Percentiles rank a stretch among this genome's conserved stretches.
phyloP scores from a whole-genome alignment of 2,113 vertebrate genomes.

The Megaceryle torquata region DNA sequence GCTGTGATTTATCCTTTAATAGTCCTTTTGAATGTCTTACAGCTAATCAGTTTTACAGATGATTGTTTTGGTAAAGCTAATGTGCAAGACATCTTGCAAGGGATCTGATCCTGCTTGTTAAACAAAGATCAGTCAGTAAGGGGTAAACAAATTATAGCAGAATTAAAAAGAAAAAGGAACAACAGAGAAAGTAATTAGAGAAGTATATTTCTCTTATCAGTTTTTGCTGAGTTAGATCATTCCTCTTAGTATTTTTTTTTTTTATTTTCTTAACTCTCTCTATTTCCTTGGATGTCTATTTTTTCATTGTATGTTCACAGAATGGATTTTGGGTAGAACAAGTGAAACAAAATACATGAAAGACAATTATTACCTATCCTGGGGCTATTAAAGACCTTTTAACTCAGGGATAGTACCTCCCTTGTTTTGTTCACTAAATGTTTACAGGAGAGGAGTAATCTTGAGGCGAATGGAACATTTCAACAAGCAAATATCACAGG shows the following conservation, averaged over 20 bases:
- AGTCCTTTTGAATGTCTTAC: not conserved
- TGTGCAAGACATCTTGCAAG: not conserved
- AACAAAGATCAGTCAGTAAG: not conserved
- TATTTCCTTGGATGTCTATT: not conserved
- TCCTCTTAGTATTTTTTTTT: not conserved
- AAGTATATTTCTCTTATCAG: not conserved
- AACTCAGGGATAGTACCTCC: not conserved
- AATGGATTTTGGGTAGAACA: not conserved
- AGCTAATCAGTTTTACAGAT: not conserved
- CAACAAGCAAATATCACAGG: not conserved
- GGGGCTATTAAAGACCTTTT: not conserved
- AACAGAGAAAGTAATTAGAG: not conserved
- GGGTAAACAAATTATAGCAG: not conserved
- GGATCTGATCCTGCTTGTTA: not conserved
- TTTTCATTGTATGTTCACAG: not conserved
- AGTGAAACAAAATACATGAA: not conserved
- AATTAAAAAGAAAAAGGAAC: not conserved
- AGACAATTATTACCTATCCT: not conserved
- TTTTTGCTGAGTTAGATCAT: not conserved
- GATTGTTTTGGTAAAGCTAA: not conserved
- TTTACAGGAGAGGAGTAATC: not conserved
- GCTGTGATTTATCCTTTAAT: not conserved
- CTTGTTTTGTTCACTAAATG: not conserved
- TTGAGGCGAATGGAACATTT: not conserved
- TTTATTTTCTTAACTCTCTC: not conserved